A percentile compares a stretch with the other conserved stretches of the same genome.
Evolutionary conservation across 2,888 invertebrate species (phyloP).

Genomic region (Noctua comes): DNA sequence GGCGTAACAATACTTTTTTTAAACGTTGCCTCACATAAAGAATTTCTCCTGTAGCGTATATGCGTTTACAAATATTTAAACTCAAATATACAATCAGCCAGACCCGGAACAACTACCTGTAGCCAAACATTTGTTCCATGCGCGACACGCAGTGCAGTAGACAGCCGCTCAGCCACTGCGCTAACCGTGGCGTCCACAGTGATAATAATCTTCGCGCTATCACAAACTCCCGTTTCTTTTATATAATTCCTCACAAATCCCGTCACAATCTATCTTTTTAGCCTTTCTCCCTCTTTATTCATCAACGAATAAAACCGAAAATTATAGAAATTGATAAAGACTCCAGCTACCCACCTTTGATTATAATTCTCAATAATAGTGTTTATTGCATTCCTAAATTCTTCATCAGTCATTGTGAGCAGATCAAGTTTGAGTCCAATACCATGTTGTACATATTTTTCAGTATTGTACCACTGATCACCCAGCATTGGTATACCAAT

Average conservation of each 20-base stretch:
- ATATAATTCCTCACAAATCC: not conserved
- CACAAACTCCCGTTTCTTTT: not conserved
- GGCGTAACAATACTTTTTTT: not conserved
- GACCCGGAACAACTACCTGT: not conserved
- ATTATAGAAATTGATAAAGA: not conserved
- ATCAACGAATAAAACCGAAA: not conserved
- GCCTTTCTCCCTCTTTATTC: not conserved
- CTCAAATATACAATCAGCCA: not conserved
- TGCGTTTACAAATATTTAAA: not conserved
- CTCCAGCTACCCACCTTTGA: conserved; percentile 27
- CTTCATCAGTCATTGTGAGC: conserved; percentile 31
- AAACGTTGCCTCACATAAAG: not conserved
- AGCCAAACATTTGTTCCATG: not conserved
- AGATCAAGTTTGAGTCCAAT: conserved; percentile 47
- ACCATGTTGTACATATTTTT: conserved; percentile 49
- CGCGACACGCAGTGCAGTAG: not conserved
- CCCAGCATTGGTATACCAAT: conserved; percentile 65
- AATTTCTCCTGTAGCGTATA: not conserved
- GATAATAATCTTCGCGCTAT: not conserved
- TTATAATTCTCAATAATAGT: conserved; percentile 34
- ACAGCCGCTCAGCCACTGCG: not conserved
- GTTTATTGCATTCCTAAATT: conserved; percentile 31
- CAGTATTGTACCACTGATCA: conserved; percentile 65
- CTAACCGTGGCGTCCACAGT: not conserved
- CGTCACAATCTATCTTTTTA: not conserved